A percentile compares a stretch with the other conserved stretches of the same genome.
phyloP scores from a whole-genome alignment of 2,113 vertebrate species.

The Heteronetta atricapilla region DNA sequence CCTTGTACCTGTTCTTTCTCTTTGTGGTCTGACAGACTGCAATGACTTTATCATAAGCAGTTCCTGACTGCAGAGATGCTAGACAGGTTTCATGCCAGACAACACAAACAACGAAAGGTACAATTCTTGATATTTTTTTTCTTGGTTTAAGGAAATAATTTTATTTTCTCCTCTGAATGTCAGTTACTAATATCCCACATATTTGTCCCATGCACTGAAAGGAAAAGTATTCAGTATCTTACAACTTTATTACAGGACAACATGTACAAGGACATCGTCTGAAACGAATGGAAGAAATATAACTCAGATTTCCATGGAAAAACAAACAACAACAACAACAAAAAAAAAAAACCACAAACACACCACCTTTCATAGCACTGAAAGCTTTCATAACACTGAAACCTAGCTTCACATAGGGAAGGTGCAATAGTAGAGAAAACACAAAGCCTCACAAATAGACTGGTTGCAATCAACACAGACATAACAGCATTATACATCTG shows the following conservation, averaged over 20 bases:
- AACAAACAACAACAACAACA: not conserved
- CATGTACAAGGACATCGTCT: not conserved
- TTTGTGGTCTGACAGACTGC: not conserved
- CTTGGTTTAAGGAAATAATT: not conserved
- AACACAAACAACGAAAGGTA: not conserved
- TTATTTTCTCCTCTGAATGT: not conserved
- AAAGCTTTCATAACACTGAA: not conserved
- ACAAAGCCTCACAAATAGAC: not conserved
- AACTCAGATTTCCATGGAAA: not conserved
- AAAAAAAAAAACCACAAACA: not conserved
- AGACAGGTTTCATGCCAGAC: not conserved
- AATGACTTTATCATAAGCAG: not conserved
- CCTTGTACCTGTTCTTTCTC: not conserved
- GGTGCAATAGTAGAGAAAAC: not conserved
- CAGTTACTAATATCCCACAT: not conserved
- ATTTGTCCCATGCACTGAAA: not conserved
- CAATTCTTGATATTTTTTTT: not conserved
- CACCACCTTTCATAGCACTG: not conserved
- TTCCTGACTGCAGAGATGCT: not conserved
- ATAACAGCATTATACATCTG: not conserved
- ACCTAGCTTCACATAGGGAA: not conserved
- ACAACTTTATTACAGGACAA: not conserved
- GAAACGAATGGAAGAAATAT: not conserved
- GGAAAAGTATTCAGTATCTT: not conserved
- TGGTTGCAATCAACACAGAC: not conserved